Base-by-base conservation (phyloP, 2,113 vertebrate species). In the Scortum barcoo region DNA sequence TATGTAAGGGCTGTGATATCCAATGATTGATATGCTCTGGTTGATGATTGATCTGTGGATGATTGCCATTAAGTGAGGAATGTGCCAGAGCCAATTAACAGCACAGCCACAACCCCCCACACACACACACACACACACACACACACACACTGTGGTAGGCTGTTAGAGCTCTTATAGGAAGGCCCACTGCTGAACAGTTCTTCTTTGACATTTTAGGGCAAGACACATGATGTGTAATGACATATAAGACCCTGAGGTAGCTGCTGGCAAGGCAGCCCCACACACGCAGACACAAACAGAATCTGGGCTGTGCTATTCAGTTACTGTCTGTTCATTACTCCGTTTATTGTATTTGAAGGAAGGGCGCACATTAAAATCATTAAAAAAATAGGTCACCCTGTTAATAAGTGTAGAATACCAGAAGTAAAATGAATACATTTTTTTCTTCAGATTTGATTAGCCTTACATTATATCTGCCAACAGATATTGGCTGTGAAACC, bases 1-100 rank as follows among this genome's bases (percentile, higher is more conserved):
- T 90, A 78, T 79, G 80, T 89, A 88, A 93, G 46, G 20, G 3
- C 72, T 69, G 63, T 74, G 83, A 72, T 70, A 40, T 65, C 70
- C 72, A 58, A 79, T 75, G 79, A 75, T 70, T 83, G 61, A 53
- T 58, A n/a, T 36, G 57, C 24, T 71, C 30, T 73, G 51, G 67
- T 81, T 84, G 67, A 58, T 88, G 85, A 85, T 74, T 87, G 79
- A 83, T 85, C 62, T 81, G 76, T 57, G 51, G 50, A 67, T 56
- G 83, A 66, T 78, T 84, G 74, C n/a, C 60, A 72, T 84, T 76
- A 68, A 76, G 62, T 56, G 72, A 72, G 77, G 51, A 84, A 81
- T 84, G 71, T 75, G 56, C n/a, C 75, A 84, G 54, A 80, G 75
- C 76, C 62, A 80, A 84, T 72, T 84, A 82, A 73, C 65, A 50